These are phyloP conservation scores for Penaeus chinensis DNA, from an alignment of 1,140 invertebrate genomes.

Conservation along the genomic window DNA sequence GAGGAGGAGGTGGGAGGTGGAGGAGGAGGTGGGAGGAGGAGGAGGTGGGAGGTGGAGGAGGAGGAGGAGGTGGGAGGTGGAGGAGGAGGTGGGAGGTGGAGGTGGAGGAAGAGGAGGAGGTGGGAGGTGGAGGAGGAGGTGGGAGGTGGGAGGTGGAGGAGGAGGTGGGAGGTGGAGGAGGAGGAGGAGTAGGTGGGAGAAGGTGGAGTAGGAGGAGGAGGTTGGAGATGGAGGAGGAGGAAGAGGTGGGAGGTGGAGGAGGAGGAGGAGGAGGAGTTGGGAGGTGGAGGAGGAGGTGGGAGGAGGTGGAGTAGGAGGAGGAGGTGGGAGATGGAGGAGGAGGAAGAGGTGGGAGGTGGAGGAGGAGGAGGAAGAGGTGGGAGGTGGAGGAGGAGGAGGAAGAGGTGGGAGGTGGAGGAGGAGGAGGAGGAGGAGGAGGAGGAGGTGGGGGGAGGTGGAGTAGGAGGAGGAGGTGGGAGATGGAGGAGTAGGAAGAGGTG, in stretches of 20 bases:
- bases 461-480: too few species aligned
- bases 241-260: background rate
- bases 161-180: too few species aligned
- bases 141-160: too few species aligned
- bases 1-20: too few species aligned
- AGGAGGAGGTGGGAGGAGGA: background rate
- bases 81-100: background rate
- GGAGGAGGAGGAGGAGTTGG: background rate
- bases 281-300: background rate
- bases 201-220: too few species aligned
- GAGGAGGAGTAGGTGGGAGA: too few species aligned
- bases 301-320: background rate
- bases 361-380: background rate
- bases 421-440: background rate
- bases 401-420: background rate
- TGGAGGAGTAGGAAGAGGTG: too few species aligned
- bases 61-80: background rate
- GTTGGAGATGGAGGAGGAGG: background rate
- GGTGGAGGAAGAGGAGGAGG: too few species aligned
- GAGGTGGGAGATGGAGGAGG: background rate
- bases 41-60: too few species aligned
- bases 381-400: background rate
- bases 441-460: background rate
- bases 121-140: too few species aligned
- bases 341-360: background rate